These are phyloP conservation scores for Ctenodactylus gundi DNA, from an alignment of 2,113 vertebrate species.

Conservation along the genomic window DNA sequence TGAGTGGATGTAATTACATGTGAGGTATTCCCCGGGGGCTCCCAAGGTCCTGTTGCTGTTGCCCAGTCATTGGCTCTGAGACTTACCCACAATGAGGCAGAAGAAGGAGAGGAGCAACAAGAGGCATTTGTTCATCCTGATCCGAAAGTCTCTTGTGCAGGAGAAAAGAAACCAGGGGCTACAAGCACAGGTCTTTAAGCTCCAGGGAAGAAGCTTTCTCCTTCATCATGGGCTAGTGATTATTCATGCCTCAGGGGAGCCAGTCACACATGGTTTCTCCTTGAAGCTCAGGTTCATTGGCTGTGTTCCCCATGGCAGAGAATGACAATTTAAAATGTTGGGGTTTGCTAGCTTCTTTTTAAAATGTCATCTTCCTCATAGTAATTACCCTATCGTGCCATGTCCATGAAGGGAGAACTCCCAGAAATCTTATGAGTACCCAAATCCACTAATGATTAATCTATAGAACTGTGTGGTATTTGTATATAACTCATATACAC, in stretches of 20 bases:
- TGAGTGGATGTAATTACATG: fast-evolving
- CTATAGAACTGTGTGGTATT: background rate
- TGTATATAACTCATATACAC: background rate
- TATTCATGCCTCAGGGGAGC: constrained; percentile 37
- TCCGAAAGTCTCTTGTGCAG: background rate
- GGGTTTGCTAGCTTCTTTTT: background rate
- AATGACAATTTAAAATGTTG: background rate
- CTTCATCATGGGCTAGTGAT: background rate
- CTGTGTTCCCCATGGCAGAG: background rate
- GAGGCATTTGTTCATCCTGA: constrained; percentile 45
- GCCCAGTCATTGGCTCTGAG: background rate
- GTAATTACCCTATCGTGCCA: too few relatives aligned
- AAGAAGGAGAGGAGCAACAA: constrained; percentile 13
- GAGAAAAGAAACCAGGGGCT: background rate
- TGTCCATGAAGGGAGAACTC: too few relatives aligned
- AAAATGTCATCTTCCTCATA: background rate
- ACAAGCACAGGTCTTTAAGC: background rate
- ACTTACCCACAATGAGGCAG: constrained; percentile 62
- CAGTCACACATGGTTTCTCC: background rate
- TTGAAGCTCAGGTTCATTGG: background rate
- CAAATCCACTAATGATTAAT: background rate
- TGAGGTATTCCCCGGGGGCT: background rate
- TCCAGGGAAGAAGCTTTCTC: background rate
- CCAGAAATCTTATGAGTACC: background rate
- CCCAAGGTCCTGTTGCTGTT: background rate